Evolutionary conservation across 2,888 invertebrate genomes (phyloP), one percentile per base, ranked within the genome.

Genomic region (Gryllus longicercus): DNA sequence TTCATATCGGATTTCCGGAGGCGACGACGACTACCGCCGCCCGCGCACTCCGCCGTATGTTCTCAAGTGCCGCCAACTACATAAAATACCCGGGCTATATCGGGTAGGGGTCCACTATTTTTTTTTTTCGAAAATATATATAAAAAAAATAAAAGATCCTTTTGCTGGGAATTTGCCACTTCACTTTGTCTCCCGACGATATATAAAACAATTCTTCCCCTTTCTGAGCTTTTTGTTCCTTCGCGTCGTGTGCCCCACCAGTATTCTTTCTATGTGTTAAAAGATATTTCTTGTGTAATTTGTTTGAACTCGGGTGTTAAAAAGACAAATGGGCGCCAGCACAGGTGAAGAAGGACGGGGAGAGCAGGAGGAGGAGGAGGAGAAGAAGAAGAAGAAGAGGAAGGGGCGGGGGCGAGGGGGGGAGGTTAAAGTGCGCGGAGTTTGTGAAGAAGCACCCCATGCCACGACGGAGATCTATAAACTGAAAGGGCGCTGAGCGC

Each of bases 231-330:
- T 76, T 18, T 76, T 25, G 50, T 23, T 51, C 21, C 23, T 63
- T 50, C 75, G 25, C 21, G 25, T 49, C 74, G n/a, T 78, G 78
- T 21, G 78, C 63, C 14, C n/a, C 63, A 51, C 78, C 63, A 74
- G 78, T 80, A 78, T 80, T 80, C 78, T 80, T 75, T 51, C 80
- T 49, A 21, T 49, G 50, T 77, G 80, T 78, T 80, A 78, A 77
- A 78, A 80, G 80, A 80, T 80, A 78, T 80, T 80, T 80, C 80
- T 80, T 78, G 80, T 78, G 80, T 80, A 80, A 80, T 80, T 80
- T 80, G 80, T 80, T 80, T 80, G 80, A 80, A 80, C 80, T 78
- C 75, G 80, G 78, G 78, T 80, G 80, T 80, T 80, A 80, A 80
- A 80, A 80, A 80, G 80, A 80, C 80, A 77, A 78, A 80, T 80